These are phyloP conservation scores for Achroia grisella DNA, from an alignment of 1,140 invertebrate genomes.

Conservation along the genomic window DNA sequence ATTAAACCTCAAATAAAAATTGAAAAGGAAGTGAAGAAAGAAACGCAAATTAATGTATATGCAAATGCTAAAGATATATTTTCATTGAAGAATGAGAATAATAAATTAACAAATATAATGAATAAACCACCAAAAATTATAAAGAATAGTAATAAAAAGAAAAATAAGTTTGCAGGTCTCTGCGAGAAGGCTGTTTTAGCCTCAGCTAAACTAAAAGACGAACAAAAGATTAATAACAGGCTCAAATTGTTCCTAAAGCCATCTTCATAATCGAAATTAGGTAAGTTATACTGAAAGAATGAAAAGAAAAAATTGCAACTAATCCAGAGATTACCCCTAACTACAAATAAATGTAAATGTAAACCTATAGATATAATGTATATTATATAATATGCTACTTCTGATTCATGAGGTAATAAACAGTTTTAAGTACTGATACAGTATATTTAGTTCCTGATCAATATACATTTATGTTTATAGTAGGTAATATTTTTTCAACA, in stretches of 20 bases:
- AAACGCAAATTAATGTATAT: conserved; percentile 37
- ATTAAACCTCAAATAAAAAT: background rate
- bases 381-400: too few species aligned
- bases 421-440: too few species aligned
- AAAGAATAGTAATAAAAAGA: conserved; percentile 61
- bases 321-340: too few species aligned
- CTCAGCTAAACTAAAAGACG: conserved; percentile 42
- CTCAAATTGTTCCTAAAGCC: conserved; percentile 57
- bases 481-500: too few species aligned
- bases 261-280: conserved; percentile 13
- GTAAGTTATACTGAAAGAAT: too few species aligned
- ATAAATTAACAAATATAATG: conserved; percentile 23
- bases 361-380: too few species aligned
- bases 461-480: too few species aligned
- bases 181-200: conserved; percentile 51
- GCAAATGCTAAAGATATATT: conserved; percentile 42
- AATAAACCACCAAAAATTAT: conserved; percentile 40
- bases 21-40: conserved; percentile 9
- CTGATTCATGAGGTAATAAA: too few species aligned
- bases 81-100: conserved; percentile 46
- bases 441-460: too few species aligned
- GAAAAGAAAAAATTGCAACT: too few species aligned
- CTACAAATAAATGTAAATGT: too few species aligned
- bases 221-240: conserved; percentile 39
- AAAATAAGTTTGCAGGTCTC: conserved; percentile 59